A percentile compares a stretch with the other conserved stretches of the same genome.
Evolutionary conservation across 2,113 vertebrate species (phyloP).

Genomic region (Varanus komodoensis): DNA sequence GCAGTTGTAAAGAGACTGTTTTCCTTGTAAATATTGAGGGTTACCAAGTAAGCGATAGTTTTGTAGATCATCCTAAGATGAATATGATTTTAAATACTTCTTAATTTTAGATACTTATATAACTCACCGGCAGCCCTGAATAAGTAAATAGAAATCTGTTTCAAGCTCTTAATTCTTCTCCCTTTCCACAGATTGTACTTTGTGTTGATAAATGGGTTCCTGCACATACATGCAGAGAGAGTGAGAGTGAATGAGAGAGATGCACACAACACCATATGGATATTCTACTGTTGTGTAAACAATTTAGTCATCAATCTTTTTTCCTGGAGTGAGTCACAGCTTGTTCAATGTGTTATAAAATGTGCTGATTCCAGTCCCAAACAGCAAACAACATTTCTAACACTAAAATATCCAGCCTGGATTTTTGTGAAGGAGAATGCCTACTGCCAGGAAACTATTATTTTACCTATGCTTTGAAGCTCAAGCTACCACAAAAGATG

Average conservation of each 20-base stretch:
- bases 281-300: slow-evolving; percentile 41
- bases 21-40: not conserved
- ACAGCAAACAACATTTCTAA: slow-evolving; percentile 4
- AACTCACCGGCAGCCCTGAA: not conserved
- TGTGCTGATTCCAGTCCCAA: slow-evolving; percentile 24
- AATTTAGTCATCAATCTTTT: slow-evolving; percentile 55
- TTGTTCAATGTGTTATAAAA: slow-evolving; percentile 17
- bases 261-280: slow-evolving; percentile 18
- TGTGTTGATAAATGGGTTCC: slow-evolving; percentile 35
- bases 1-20: not conserved
- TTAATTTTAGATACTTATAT: not conserved
- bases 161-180: not conserved
- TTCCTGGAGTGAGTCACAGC: slow-evolving; percentile 47
- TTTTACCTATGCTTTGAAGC: not conserved
- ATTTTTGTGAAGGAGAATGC: not conserved
- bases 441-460: not conserved
- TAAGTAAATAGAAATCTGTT: not conserved
- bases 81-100: not conserved
- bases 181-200: not conserved
- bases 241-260: not conserved
- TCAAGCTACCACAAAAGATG: not conserved
- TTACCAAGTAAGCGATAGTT: not conserved
- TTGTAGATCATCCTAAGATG: not conserved
- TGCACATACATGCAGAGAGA: not conserved
- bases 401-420: slow-evolving; percentile 9